These are phyloP conservation scores for Chrysemys picta DNA, from an alignment of 2,113 vertebrate species.

Conservation along the genomic window DNA sequence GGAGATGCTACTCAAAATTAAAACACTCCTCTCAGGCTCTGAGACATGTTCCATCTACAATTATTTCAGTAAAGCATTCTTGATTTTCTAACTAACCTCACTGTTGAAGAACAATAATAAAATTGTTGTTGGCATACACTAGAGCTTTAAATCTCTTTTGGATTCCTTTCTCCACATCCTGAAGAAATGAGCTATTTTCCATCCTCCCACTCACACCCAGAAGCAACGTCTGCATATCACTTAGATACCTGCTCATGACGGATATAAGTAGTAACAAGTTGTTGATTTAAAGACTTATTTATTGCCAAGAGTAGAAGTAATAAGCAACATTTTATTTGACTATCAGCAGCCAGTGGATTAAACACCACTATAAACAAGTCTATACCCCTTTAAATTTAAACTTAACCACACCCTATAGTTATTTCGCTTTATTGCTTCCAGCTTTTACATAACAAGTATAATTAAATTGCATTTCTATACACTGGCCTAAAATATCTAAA, in stretches of 20 bases:
- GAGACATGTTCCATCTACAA: background rate
- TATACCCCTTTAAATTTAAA: background rate
- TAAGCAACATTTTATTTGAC: conserved; percentile 39
- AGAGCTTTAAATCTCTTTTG: conserved; percentile 26
- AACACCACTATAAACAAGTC: conserved; percentile 36
- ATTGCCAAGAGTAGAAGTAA: conserved; percentile 54
- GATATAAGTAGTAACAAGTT: conserved; percentile 58
- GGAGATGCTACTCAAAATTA: fast-evolving
- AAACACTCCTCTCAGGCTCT: background rate
- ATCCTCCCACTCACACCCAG: conserved; percentile 53
- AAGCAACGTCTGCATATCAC: conserved; percentile 62
- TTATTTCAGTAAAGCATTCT: background rate
- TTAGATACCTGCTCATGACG: conserved; percentile 28
- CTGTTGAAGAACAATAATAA: background rate
- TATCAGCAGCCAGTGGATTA: conserved; percentile 12
- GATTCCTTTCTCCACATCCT: conserved; percentile 45
- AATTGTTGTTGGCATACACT: conserved; percentile 9
- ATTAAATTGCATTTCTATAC: background rate
- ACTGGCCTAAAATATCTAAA: background rate
- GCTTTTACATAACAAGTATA: conserved; percentile 20
- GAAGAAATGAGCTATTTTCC: conserved; percentile 58
- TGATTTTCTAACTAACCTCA: conserved; percentile 6
- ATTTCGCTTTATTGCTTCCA: background rate
- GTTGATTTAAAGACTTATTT: conserved; percentile 68
- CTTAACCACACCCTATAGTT: background rate